Evolutionary conservation across 2,113 vertebrate genomes (phyloP), one percentile per base, ranked within the genome.

Genomic region (Vimba vimba): DNA sequence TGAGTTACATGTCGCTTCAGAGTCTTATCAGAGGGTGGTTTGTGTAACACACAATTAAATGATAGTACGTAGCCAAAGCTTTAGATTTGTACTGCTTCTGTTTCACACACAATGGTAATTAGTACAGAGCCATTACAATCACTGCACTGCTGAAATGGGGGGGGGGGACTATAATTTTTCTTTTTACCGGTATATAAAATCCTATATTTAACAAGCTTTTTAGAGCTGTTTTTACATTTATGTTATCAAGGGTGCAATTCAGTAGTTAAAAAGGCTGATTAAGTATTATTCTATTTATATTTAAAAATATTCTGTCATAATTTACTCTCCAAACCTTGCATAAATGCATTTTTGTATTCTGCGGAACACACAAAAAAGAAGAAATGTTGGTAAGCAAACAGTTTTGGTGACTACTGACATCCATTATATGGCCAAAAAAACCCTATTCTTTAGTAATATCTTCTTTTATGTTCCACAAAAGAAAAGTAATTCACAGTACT

Each of bases 11-110:
- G 43, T 68, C 21, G 0, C 30, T 59, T 60, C 21, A 82, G 62
- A 33, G n/a, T 30, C 62, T 82, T 33, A 68, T 82, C 8, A 66
- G 79, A 23, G 43, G 79, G 19, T 47, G 62, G 36, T 60, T 50
- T 82, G 39, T 82, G 17, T 50, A 68, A 4, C 39, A 66, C 8
- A 82, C 60, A 82, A 68, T 36, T 68, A 82, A 66, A 81, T 25
- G 78, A 80, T 45, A 80, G 57, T 80, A 59, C n/a, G 33, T 43
- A 9, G 55, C 57, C 78, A 25, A 11, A 39, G 57, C 33, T 79
- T 79, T 43, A 3, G 33, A n/a, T 43, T 43, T 43, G 57, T 13
- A 4, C 4, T 25, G 12, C 71, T 47, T 25, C 8, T 33, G 13
- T 15, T 4, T 78, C 27, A 57, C 13, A 30, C 50, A 77, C 27